Evolutionary conservation across 2,797 vertebrate genomes (phyloP).

Genomic region (Ispidina picta): DNA sequence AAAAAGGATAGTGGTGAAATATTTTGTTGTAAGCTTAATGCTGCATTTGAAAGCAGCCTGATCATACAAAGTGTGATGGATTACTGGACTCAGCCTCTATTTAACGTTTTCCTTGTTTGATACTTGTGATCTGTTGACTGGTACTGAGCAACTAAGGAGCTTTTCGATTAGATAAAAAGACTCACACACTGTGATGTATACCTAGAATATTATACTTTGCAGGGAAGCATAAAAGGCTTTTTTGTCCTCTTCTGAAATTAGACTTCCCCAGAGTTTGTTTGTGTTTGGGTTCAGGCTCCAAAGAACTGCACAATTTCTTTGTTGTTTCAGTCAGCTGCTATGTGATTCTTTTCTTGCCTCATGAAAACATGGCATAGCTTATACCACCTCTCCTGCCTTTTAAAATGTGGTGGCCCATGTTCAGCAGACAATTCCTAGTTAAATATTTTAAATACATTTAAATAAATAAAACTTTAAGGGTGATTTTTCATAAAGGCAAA

Average conservation of each 20-base stretch:
- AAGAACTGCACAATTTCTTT: not conserved
- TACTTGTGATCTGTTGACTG: conserved; percentile 23
- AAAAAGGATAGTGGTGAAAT: not conserved
- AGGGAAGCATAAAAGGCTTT: not conserved
- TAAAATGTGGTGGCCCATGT: not conserved
- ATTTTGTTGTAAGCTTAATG: conserved; percentile 1
- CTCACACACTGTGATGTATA: not conserved
- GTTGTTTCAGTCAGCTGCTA: not conserved
- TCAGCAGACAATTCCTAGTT: not conserved
- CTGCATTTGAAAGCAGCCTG: not conserved
- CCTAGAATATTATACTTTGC: not conserved
- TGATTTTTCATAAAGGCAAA: conserved; percentile 6
- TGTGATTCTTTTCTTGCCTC: not conserved
- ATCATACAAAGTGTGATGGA: not conserved
- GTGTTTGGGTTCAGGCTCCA: not conserved
- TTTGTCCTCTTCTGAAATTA: conserved; percentile 8
- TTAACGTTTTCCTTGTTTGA: conserved; percentile 12
- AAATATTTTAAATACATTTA: conserved; percentile 64
- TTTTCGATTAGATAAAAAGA: conserved; percentile 23
- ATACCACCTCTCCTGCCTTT: not conserved
- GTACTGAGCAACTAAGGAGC: not conserved
- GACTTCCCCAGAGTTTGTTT: not conserved
- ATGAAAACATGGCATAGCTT: not conserved
- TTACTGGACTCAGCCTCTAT: not conserved
- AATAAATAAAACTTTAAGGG: conserved; percentile 58